Evolutionary conservation across 1,140 invertebrate species (phyloP).

Genomic region (Dendroctonus ponderosae): DNA sequence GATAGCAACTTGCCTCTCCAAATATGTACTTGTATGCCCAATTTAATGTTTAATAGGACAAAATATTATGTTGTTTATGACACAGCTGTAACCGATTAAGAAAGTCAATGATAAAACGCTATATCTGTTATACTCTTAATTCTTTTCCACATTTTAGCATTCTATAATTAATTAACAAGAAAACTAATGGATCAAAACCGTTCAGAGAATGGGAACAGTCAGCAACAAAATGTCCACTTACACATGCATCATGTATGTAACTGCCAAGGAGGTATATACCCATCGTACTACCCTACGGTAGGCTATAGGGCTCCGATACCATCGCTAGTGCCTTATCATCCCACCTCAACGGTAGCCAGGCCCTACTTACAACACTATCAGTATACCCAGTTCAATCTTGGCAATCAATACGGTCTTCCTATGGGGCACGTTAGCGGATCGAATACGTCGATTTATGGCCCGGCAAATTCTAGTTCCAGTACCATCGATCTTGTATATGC

Average conservation of each 20-base stretch:
- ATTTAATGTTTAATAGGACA: too few relatives aligned
- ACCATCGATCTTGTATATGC: slow-evolving; percentile 37
- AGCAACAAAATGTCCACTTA: slow-evolving; percentile 46
- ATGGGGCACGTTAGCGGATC: slow-evolving; percentile 30
- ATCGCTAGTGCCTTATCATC: slow-evolving; percentile 32
- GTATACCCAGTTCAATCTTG: slow-evolving; percentile 47
- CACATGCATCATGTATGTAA: slow-evolving; percentile 48
- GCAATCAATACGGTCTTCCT: slow-evolving; percentile 42
- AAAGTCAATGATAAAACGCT: not conserved
- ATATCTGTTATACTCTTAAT: not conserved
- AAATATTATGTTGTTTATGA: too few relatives aligned
- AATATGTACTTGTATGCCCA: too few relatives aligned
- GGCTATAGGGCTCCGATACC: slow-evolving; percentile 35
- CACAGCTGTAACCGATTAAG: too few relatives aligned
- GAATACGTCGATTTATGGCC: slow-evolving; percentile 24
- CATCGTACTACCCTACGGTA: slow-evolving; percentile 35
- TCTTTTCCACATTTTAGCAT: not conserved
- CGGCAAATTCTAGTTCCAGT: slow-evolving; percentile 8
- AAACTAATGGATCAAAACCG: slow-evolving; percentile 41
- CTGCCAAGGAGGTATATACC: slow-evolving; percentile 39
- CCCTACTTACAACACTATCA: slow-evolving; percentile 48
- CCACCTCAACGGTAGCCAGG: slow-evolving; percentile 39
- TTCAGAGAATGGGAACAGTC: slow-evolving; percentile 32
- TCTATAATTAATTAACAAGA: too few relatives aligned
- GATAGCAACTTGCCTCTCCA: too few relatives aligned